phyloP scores from a whole-genome alignment of 2,888 invertebrate species.

The Silvanus unidentatus region DNA sequence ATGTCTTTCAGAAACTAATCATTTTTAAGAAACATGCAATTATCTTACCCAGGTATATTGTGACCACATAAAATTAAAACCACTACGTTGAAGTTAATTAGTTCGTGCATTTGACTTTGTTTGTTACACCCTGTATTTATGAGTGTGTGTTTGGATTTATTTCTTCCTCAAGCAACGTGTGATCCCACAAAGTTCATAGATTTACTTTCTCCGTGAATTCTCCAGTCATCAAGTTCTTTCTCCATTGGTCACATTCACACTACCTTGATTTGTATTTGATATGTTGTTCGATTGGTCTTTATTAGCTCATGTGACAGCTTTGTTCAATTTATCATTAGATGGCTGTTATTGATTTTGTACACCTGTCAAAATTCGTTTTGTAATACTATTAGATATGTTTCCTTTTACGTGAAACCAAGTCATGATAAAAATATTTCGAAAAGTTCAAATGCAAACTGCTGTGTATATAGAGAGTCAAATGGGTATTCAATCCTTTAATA shows the following conservation, averaged over 20 bases:
- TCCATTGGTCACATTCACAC: slow-evolving; percentile 1
- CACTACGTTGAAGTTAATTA: too few relatives aligned
- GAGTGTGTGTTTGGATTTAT: slow-evolving; percentile 19
- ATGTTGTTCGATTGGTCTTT: slow-evolving; percentile 8
- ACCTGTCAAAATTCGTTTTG: slow-evolving; percentile 3
- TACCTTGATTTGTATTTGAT: slow-evolving; percentile 6
- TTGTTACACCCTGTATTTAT: too few relatives aligned
- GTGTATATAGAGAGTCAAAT: neutral
- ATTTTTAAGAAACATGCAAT: too few relatives aligned
- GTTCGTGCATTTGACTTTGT: too few relatives aligned
- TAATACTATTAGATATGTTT: neutral
- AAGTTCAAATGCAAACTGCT: neutral
- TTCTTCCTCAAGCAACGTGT: slow-evolving; percentile 20
- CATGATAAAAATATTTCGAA: neutral
- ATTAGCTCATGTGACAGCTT: slow-evolving; percentile 7
- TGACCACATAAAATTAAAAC: too few relatives aligned
- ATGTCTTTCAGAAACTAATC: too few relatives aligned
- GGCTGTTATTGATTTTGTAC: slow-evolving; percentile 2
- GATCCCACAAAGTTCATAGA: slow-evolving; percentile 14
- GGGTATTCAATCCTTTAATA: neutral
- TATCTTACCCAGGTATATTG: too few relatives aligned
- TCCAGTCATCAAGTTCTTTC: slow-evolving; percentile 9
- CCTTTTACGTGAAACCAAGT: too few relatives aligned
- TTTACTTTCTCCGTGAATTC: slow-evolving; percentile 13
- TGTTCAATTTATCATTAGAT: slow-evolving; percentile 2